Evolutionary conservation across 2,888 invertebrate species (phyloP).

Genomic region (Osmoderma eremita): DNA sequence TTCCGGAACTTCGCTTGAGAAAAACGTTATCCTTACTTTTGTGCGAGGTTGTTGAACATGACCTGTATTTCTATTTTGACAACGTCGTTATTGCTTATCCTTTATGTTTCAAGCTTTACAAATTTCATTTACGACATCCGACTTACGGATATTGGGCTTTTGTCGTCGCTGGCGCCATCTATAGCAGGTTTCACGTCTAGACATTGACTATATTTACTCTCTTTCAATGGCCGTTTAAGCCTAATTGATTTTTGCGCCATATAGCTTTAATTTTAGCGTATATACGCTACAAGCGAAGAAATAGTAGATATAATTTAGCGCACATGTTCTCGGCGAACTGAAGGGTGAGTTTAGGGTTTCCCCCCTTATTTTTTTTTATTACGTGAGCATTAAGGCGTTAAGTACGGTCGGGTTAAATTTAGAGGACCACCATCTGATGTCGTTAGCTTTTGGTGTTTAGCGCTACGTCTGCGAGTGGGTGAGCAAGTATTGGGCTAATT

Average conservation of each 20-base stretch:
- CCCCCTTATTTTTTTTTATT: constrained; percentile 1
- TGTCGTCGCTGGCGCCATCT: constrained; percentile 19
- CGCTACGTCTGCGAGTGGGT: constrained; percentile 9
- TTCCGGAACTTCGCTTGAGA: too few species aligned
- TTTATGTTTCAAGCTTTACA: not conserved
- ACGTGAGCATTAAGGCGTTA: constrained; percentile 4
- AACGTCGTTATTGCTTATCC: not conserved
- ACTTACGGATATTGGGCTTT: constrained; percentile 2
- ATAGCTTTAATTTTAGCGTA: constrained; percentile 3
- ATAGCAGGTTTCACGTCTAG: constrained; percentile 36
- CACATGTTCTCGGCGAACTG: not conserved
- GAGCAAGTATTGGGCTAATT: constrained; percentile 1
- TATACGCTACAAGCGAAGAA: not conserved
- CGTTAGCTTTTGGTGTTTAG: not conserved
- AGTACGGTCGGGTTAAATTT: not conserved
- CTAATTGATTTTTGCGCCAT: constrained; percentile 33
- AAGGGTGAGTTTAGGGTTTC: not conserved
- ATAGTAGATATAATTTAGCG: too few species aligned
- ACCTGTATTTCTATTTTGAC: not conserved
- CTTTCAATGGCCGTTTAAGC: constrained; percentile 20
- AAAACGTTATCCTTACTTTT: too few species aligned
- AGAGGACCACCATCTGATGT: not conserved
- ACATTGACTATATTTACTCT: constrained; percentile 20
- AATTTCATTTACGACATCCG: constrained; percentile 27
- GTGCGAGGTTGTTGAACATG: too few species aligned